These are phyloP conservation scores for Strongylocentrotus purpuratus DNA, from an alignment of 35 echinoderm and acorn worm genomes.

Conservation along the genomic window DNA sequence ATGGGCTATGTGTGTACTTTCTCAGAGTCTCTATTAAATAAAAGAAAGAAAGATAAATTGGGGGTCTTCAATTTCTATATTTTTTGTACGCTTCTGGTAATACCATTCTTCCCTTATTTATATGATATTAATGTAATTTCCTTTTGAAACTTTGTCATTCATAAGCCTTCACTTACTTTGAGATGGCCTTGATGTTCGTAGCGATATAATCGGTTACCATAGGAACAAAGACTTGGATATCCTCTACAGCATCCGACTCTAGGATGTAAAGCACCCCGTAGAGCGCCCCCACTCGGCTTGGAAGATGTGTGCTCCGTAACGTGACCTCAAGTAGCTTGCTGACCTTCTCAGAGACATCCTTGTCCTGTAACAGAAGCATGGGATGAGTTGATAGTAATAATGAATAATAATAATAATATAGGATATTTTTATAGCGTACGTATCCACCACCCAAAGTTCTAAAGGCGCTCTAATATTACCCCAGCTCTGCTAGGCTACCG, in stretches of 20 bases:
- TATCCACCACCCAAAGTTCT: neutral
- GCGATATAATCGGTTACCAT: conserved; percentile 85
- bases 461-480: too few species aligned
- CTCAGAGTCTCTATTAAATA: too few species aligned
- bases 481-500: too few species aligned
- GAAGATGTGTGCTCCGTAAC: conserved; percentile 87
- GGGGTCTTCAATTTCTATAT: too few species aligned
- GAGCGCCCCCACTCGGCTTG: conserved; percentile 87
- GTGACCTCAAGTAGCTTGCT: conserved; percentile 96
- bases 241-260: conserved; percentile 93
- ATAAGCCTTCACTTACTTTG: conserved; percentile 69
- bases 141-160: neutral
- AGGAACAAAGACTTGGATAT: conserved; percentile 89
- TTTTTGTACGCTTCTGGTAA: neutral
- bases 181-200: conserved; percentile 70
- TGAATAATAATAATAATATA: too few species aligned
- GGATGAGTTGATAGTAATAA: neutral
- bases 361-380: conserved; percentile 65
- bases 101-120: neutral
- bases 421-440: too few species aligned
- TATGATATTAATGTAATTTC: neutral
- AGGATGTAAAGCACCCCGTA: conserved; percentile 90
- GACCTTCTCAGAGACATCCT: conserved; percentile 94
- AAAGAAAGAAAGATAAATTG: too few species aligned
- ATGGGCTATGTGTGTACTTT: too few species aligned